A percentile compares a stretch with the other conserved stretches of the same genome.
phyloP scores from a whole-genome alignment of 53 echinoderm and acorn worm species.

The Apostichopus leukothele region DNA sequence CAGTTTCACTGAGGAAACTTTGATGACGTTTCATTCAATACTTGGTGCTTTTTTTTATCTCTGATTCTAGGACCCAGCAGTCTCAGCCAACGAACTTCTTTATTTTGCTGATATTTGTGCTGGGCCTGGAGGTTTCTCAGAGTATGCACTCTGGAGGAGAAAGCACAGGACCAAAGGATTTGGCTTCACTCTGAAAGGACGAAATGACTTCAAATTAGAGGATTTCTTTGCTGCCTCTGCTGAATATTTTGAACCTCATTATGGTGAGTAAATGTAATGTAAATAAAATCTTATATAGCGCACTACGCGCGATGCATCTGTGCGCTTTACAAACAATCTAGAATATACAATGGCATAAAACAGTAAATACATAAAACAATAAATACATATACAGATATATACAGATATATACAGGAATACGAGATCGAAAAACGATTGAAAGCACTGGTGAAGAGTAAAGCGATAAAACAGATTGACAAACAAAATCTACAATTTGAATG shows the following conservation, averaged over 20 bases:
- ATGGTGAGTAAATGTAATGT: conserved; percentile 79
- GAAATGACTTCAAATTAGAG: conserved; percentile 96
- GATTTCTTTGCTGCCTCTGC: conserved; percentile 94
- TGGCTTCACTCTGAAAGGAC: conserved; percentile 93
- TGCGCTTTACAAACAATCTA: too few relatives aligned
- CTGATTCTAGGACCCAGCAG: conserved; percentile 58
- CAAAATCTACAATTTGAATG: too few relatives aligned
- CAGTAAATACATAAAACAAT: too few relatives aligned
- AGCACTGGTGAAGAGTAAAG: too few relatives aligned
- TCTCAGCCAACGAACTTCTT: conserved; percentile 77
- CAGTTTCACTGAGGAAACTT: too few relatives aligned
- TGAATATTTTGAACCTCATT: conserved; percentile 97
- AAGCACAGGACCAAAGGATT: conserved; percentile 84
- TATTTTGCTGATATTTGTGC: conserved; percentile 96
- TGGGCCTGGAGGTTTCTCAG: conserved; percentile 97
- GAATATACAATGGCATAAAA: too few relatives aligned
- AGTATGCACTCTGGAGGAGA: conserved; percentile 88
- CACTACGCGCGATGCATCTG: too few relatives aligned
- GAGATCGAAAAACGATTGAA: too few relatives aligned
- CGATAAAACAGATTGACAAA: too few relatives aligned
- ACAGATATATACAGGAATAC: too few relatives aligned
- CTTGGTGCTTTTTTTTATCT: background rate
- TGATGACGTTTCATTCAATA: background rate
- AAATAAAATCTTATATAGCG: too few relatives aligned
- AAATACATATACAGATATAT: too few relatives aligned